Conservation (phyloP, 2,113 vertebrate genomes). For the Phodopus roborovskii region DNA sequence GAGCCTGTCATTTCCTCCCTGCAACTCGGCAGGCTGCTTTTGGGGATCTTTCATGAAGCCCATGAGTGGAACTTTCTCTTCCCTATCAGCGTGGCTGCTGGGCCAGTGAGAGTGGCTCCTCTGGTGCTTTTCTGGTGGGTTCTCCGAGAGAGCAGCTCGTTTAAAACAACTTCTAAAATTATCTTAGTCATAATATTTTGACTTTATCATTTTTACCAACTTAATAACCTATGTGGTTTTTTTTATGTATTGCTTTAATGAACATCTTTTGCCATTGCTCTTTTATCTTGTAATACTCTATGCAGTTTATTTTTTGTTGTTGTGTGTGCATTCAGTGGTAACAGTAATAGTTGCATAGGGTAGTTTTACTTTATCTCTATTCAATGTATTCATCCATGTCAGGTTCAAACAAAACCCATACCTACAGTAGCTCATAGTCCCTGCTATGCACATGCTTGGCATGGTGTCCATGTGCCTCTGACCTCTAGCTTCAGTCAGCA, state of each 20-base stretch:
- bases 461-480: neutral
- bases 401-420: neutral
- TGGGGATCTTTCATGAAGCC: conserved; percentile 53
- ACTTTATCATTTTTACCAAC: neutral
- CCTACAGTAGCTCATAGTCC: neutral
- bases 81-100: neutral
- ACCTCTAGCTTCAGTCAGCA: neutral
- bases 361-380: neutral
- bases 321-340: neutral
- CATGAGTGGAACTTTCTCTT: conserved; percentile 44
- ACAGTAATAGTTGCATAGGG: too few species aligned
- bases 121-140: neutral
- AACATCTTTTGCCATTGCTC: neutral
- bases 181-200: neutral
- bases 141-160: neutral
- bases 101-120: neutral
- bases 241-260: neutral
- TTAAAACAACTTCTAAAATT: neutral
- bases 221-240: neutral
- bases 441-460: too few species aligned
- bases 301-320: conserved; percentile 5
- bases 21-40: neutral
- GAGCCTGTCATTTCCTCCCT: conserved; percentile 68
- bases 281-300: neutral
- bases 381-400: neutral